These are phyloP conservation scores for Melipona quadrifasciata DNA, from an alignment of 1,140 invertebrate genomes.

Conservation along the genomic window DNA sequence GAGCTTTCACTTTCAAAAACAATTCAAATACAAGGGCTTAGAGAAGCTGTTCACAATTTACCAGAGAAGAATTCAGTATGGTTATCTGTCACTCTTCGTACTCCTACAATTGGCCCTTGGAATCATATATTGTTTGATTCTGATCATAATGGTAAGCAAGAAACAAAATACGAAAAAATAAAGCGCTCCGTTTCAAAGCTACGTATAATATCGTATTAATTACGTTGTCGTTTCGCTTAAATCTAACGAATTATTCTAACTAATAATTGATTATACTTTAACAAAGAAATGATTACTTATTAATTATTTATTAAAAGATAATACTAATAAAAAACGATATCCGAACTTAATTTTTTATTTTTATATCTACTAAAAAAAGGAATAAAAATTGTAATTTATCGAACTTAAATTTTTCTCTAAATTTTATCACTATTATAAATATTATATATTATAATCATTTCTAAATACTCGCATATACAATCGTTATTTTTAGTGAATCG, in stretches of 20 bases:
- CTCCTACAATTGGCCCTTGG: conserved; percentile 86
- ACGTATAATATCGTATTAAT: neutral
- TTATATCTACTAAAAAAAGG: no score
- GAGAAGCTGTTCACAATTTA: conserved; percentile 89
- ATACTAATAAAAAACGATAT: neutral
- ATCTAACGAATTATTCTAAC: neutral
- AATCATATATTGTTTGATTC: conserved; percentile 83
- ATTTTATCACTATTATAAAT: no score
- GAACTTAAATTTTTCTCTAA: neutral
- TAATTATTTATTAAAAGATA: neutral
- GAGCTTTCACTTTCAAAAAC: conserved; percentile 83
- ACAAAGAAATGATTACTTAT: no score
- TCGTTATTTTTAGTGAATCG: conserved; percentile 9
- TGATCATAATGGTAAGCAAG: conserved; percentile 82
- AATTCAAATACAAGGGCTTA: conserved; percentile 88
- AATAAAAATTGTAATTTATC: neutral
- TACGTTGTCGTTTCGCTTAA: neutral
- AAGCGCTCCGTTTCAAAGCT: neutral
- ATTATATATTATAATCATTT: neutral
- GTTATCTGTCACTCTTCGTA: conserved; percentile 89
- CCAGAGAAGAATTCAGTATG: conserved; percentile 88
- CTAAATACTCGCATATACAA: neutral
- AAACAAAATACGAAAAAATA: neutral
- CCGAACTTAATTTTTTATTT: neutral
- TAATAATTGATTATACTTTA: neutral